These are phyloP conservation scores for Morus bassanus DNA, from an alignment of 2,797 vertebrate species.

Conservation along the genomic window DNA sequence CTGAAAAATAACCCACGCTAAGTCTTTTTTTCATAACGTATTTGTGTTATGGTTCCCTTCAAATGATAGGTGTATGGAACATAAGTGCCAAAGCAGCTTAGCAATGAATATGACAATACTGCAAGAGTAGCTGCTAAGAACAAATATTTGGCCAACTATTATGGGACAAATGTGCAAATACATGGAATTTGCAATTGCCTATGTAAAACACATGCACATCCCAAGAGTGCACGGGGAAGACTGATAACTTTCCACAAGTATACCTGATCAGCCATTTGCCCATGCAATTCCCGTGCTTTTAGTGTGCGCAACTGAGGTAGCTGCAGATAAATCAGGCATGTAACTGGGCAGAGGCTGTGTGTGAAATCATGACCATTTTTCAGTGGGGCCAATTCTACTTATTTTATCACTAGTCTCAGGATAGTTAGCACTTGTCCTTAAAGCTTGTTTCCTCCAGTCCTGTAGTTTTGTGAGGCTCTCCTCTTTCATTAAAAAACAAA, in stretches of 20 bases:
- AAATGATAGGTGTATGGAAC: background rate
- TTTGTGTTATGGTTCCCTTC: background rate
- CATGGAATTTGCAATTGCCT: background rate
- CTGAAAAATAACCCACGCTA: background rate
- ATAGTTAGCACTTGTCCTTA: constrained; percentile 54
- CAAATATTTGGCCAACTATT: constrained; percentile 1
- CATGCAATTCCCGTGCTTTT: background rate
- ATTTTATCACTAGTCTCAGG: constrained; percentile 33
- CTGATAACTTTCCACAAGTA: background rate
- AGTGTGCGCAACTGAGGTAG: background rate
- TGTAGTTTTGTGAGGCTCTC: constrained; percentile 1
- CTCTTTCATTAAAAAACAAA: constrained; percentile 42
- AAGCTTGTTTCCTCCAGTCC: constrained; percentile 29
- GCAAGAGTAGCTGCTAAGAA: background rate
- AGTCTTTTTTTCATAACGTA: background rate
- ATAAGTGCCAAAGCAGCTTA: background rate
- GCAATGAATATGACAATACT: background rate
- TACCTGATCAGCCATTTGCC: background rate
- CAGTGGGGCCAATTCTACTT: constrained; percentile 9
- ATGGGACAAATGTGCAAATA: background rate
- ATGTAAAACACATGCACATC: background rate
- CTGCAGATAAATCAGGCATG: constrained; percentile 4
- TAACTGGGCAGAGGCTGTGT: background rate
- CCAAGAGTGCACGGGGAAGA: background rate
- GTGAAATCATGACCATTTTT: constrained; percentile 33